These are phyloP conservation scores for Liposcelis brunnea DNA, from an alignment of 2,888 invertebrate species.

Conservation along the genomic window DNA sequence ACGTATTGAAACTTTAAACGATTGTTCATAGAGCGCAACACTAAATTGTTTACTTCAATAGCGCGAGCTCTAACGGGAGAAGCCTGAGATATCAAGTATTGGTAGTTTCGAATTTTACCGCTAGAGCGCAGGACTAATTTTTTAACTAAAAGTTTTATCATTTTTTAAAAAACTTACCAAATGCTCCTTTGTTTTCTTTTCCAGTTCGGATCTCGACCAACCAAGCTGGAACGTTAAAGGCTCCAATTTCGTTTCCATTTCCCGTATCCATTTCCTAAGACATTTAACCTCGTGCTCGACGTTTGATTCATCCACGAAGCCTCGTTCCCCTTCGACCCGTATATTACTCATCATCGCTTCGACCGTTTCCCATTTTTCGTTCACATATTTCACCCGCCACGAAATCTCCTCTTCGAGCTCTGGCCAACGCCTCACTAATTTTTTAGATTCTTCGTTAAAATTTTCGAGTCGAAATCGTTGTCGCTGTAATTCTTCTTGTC, in stretches of 20 bases:
- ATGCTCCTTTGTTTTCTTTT: slow-evolving; percentile 61
- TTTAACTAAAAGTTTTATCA: not conserved
- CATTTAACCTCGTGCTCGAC: slow-evolving; percentile 56
- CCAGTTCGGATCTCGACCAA: slow-evolving; percentile 54
- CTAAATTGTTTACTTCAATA: no score
- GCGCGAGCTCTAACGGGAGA: no score
- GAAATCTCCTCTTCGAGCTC: slow-evolving; percentile 46
- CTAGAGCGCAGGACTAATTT: no score
- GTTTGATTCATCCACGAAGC: slow-evolving; percentile 13
- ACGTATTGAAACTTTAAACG: not conserved
- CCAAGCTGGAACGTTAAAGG: slow-evolving; percentile 50
- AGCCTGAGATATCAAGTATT: no score
- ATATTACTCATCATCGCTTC: slow-evolving; percentile 38
- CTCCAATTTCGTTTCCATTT: slow-evolving; percentile 64
- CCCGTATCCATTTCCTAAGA: slow-evolving; percentile 69
- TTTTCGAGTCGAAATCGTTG: slow-evolving; percentile 51
- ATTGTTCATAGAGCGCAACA: no score
- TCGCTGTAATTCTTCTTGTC: slow-evolving; percentile 55
- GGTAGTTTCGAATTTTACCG: no score
- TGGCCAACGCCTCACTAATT: slow-evolving; percentile 45
- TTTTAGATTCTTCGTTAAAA: slow-evolving; percentile 63
- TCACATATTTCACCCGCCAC: slow-evolving; percentile 55
- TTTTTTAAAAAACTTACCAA: slow-evolving; percentile 56
- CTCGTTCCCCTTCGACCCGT: slow-evolving; percentile 11
- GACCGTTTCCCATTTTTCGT: slow-evolving; percentile 62